phyloP scores from a whole-genome alignment of 2,888 invertebrate species.

The Altica lythri region DNA sequence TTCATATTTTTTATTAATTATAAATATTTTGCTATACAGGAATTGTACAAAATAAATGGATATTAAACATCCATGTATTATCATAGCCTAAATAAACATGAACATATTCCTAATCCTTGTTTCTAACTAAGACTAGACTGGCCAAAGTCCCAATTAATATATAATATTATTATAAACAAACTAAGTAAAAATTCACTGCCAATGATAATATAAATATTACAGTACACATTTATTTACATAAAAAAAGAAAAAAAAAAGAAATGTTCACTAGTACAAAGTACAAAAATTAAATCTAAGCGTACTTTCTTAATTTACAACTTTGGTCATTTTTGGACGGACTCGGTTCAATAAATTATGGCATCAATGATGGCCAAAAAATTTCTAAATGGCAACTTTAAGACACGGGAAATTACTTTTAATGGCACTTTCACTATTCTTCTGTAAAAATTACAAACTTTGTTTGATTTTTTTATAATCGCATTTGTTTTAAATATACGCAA shows the following conservation, averaged over 20 bases:
- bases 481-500: no score
- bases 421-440: no score
- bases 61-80: no score
- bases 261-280: slow-evolving; percentile 11
- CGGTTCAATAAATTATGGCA: slow-evolving; percentile 30
- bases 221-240: slow-evolving; percentile 25
- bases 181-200: slow-evolving; percentile 8
- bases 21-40: no score
- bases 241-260: slow-evolving; percentile 9
- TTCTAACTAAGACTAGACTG: slow-evolving; percentile 31
- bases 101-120: slow-evolving; percentile 2
- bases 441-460: no score
- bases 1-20: no score
- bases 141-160: slow-evolving; percentile 28
- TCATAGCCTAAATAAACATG: no score
- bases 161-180: slow-evolving; percentile 27
- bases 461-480: no score
- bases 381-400: slow-evolving; percentile 39
- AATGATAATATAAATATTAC: slow-evolving; percentile 17
- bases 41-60: no score
- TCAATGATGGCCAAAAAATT: slow-evolving; percentile 31
- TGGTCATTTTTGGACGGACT: slow-evolving; percentile 43
- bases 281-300: slow-evolving; percentile 32
- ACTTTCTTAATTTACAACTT: slow-evolving; percentile 38
- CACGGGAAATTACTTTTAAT: slow-evolving; percentile 37